Evolutionary conservation across 1,140 invertebrate species (phyloP), one percentile per base, ranked within the genome.

Genomic region (Mactra quadrangularis): DNA sequence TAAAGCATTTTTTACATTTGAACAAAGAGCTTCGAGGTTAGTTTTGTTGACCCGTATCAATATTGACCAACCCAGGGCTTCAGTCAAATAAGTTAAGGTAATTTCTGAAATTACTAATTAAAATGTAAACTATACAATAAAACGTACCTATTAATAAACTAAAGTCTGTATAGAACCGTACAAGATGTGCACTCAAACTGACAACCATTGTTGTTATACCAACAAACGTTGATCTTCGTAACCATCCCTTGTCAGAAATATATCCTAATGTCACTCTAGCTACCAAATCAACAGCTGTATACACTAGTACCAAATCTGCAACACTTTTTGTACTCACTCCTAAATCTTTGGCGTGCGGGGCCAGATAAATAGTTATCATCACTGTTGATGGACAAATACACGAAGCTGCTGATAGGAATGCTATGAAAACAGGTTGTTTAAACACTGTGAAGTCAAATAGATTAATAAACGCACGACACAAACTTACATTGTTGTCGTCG

Each of bases 331-430:
- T 27, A 22, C 50, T 53, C 15, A 53, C n/a, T 2, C 45, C 45
- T 22, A 53, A 19, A 3, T 72, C 68, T 33, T 72, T 72, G 1
- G 68, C 68, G 47, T 72, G 52, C 1, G 68, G 68, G 50, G 68
- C 68, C 3, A 72, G 15, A 31, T n/a, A 72, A 7, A 72, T 45
- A 19, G 68, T 50, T 29, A 45, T 9, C 13, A 72, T 19, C 15
- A 22, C 25, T 9, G 33, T 72, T 17, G 17, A 33, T 25, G 68
- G 29, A 27, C 68, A 72, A 3, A 27, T 31, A 13, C 3, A 27
- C 17, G 45, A 25, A n/a, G n/a, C 35, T 1, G 0, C 35, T 17
- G 33, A 22, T 19, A 47, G 25, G 19, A 25, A 70, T 13, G 15
- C 38, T 27, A 70, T 47, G 25, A 47, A 70, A 17, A 50, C 38